Evolutionary conservation across 1,140 invertebrate genomes (phyloP).

Genomic region (Manduca sexta): DNA sequence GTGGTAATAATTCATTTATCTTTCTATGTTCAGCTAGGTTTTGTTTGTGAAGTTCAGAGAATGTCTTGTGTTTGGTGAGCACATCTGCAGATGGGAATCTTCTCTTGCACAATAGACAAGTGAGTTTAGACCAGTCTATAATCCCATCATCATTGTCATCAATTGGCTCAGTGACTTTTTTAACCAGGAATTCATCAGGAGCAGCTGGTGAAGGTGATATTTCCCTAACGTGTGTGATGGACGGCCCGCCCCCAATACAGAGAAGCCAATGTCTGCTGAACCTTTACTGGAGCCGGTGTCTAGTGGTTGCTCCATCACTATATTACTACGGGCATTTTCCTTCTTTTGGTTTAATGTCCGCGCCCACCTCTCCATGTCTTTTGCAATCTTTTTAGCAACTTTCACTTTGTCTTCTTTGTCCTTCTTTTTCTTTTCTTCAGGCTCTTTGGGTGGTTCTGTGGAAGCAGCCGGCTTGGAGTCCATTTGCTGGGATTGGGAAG

Average conservation of each 20-base stretch:
- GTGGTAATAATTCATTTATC: slow-evolving; percentile 71
- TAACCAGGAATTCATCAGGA: slow-evolving; percentile 72
- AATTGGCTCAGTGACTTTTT: slow-evolving; percentile 71
- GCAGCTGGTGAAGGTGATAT: slow-evolving; percentile 44
- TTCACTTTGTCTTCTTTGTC: slow-evolving; percentile 93
- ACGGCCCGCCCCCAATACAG: slow-evolving; percentile 83
- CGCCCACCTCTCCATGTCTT: slow-evolving; percentile 98
- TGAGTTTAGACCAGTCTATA: slow-evolving; percentile 91
- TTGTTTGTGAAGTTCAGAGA: slow-evolving; percentile 97
- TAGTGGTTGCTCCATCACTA: slow-evolving; percentile 73
- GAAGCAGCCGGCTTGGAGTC: slow-evolving; percentile 42
- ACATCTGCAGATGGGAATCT: slow-evolving; percentile 93
- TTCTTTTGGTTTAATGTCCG: slow-evolving; percentile 98
- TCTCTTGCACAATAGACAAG: slow-evolving; percentile 96
- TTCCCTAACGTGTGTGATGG: slow-evolving; percentile 60
- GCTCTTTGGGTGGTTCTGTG: slow-evolving; percentile 44
- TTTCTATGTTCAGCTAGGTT: slow-evolving; percentile 84
- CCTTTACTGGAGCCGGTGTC: slow-evolving; percentile 73
- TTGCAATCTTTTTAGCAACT: slow-evolving; percentile 98
- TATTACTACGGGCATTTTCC: slow-evolving; percentile 83
- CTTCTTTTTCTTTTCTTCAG: slow-evolving; percentile 73
- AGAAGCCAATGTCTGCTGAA: slow-evolving; percentile 93
- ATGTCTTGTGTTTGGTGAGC: slow-evolving; percentile 91
- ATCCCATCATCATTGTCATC: slow-evolving; percentile 76
- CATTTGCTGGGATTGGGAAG: slow-evolving; percentile 73